A percentile compares a stretch with the other conserved stretches of the same genome.
These are phyloP conservation scores for Andrena dorsata DNA, from an alignment of 2,888 invertebrate genomes.

Conservation along the genomic window DNA sequence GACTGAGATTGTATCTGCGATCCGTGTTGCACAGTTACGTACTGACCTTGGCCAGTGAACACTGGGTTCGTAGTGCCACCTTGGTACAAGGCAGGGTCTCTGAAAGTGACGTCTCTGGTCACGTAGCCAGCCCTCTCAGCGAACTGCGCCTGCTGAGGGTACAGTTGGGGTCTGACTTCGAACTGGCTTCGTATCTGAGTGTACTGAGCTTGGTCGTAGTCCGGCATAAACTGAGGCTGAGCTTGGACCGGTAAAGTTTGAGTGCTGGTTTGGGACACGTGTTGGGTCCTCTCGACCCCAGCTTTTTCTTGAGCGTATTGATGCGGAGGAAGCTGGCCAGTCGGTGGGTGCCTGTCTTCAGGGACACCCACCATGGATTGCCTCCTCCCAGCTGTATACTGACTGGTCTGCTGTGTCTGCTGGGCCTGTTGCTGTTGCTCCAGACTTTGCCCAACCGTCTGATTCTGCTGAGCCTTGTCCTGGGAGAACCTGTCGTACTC, in stretches of 20 bases:
- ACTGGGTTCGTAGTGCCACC: constrained; percentile 75
- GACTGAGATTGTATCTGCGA: constrained; percentile 79
- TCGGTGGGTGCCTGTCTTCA: constrained; percentile 78
- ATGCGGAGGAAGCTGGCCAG: constrained; percentile 75
- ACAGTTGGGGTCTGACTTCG: constrained; percentile 80
- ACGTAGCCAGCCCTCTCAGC: constrained; percentile 81
- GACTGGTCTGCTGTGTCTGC: constrained; percentile 55
- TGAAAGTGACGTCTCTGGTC: constrained; percentile 79
- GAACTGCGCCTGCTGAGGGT: constrained; percentile 77
- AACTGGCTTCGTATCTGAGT: constrained; percentile 80
- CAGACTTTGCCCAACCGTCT: constrained; percentile 26
- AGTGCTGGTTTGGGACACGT: constrained; percentile 79
- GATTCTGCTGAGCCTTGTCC: constrained; percentile 67
- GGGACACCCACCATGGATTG: constrained; percentile 74
- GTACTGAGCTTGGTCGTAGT: constrained; percentile 79
- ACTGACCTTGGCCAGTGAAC: constrained; percentile 78
- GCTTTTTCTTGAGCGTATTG: constrained; percentile 78
- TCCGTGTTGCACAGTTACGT: constrained; percentile 79
- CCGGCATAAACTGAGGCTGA: constrained; percentile 80
- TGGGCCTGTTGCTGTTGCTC: constrained; percentile 60
- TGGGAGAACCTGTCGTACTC: constrained; percentile 77
- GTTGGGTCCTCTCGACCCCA: constrained; percentile 74
- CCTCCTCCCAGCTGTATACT: constrained; percentile 72
- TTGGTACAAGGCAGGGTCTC: constrained; percentile 78
- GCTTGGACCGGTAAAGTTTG: constrained; percentile 81